These are phyloP conservation scores for Monopis laevigella DNA, from an alignment of 2,888 invertebrate species.

Conservation along the genomic window DNA sequence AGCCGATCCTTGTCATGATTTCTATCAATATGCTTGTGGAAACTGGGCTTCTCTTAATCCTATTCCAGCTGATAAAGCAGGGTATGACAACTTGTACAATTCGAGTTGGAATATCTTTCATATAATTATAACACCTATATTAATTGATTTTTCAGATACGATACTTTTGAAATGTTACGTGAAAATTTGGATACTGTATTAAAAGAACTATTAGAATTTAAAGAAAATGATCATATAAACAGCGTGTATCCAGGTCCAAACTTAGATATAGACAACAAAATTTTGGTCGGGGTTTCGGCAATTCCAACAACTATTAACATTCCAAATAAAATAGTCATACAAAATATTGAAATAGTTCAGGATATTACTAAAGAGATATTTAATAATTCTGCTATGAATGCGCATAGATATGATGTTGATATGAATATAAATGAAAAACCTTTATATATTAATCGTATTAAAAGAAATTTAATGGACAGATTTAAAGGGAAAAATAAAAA, in stretches of 20 bases:
- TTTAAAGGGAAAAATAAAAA: constrained; percentile 30
- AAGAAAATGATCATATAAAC: constrained; percentile 31
- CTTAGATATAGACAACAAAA: constrained; percentile 36
- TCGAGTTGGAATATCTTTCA: not conserved
- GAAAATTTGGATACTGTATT: constrained; percentile 80
- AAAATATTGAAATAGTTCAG: constrained; percentile 19
- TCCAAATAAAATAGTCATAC: constrained; percentile 15
- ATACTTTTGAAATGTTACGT: constrained; percentile 89
- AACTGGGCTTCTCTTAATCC: constrained; percentile 87
- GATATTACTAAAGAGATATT: constrained; percentile 22
- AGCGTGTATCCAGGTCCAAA: constrained; percentile 45
- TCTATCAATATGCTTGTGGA: constrained; percentile 87
- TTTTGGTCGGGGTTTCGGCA: constrained; percentile 22
- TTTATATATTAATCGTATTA: constrained; percentile 41
- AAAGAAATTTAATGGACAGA: constrained; percentile 46
- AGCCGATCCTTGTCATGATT: constrained; percentile 82
- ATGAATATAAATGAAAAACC: constrained; percentile 21
- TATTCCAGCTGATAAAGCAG: constrained; percentile 88
- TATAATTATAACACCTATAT: constrained; percentile 9
- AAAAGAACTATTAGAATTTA: constrained; percentile 72
- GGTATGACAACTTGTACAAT: constrained; percentile 39
- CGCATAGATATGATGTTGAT: constrained; percentile 14
- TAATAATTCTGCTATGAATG: constrained; percentile 20
- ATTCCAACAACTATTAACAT: too few species aligned
- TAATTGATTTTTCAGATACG: constrained; percentile 72